phyloP scores from a whole-genome alignment of 64 coral and sea anemone species.

The Astreopora myriophthalma region DNA sequence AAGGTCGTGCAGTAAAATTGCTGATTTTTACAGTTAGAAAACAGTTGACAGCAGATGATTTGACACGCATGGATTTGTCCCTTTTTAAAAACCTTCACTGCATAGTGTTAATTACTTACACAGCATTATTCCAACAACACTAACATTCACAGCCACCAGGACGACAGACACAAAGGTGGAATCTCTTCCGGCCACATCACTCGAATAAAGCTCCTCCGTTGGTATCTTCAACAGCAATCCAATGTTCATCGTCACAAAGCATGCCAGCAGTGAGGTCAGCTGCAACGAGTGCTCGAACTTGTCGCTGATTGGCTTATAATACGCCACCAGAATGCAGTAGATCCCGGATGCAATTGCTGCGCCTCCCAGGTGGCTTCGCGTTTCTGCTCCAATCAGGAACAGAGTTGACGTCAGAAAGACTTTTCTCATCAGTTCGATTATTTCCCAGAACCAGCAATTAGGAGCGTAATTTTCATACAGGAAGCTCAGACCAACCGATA shows the following conservation, averaged over 20 bases:
- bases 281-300: constrained; percentile 74
- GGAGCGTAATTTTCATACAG: constrained; percentile 59
- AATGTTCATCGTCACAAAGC: constrained; percentile 60
- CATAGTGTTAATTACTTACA: neutral
- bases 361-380: constrained; percentile 27
- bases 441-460: constrained; percentile 60
- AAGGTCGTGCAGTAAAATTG: no score
- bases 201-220: neutral
- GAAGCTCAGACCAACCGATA: constrained; percentile 54
- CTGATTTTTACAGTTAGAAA: no score
- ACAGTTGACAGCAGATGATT: no score
- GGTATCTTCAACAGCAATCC: constrained; percentile 73
- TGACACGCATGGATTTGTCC: neutral
- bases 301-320: constrained; percentile 73
- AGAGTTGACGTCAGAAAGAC: constrained; percentile 30
- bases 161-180: constrained; percentile 4
- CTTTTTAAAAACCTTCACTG: neutral
- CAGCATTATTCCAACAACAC: constrained; percentile 10
- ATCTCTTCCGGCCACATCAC: neutral
- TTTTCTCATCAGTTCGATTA: constrained; percentile 52
- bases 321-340: constrained; percentile 52
- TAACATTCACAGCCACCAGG: constrained; percentile 47
- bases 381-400: constrained; percentile 48
- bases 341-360: constrained; percentile 46
- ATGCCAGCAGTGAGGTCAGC: constrained; percentile 41